A percentile compares a stretch with the other conserved stretches of the same genome.
Conservation (phyloP, 1,140 invertebrate species). For the Lerema accius region DNA sequence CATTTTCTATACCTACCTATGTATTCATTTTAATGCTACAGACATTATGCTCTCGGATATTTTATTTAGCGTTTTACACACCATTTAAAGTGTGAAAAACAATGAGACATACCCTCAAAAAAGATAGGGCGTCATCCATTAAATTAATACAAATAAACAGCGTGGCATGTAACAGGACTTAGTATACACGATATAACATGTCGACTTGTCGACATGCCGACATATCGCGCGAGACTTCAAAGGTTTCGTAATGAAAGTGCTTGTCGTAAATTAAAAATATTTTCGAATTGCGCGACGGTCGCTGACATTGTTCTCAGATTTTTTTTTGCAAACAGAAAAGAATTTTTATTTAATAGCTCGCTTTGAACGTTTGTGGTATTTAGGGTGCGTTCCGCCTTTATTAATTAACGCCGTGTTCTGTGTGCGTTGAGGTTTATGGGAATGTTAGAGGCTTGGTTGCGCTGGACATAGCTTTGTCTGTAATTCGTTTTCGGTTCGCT, state of each 20-base stretch:
- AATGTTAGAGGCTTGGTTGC: not conserved
- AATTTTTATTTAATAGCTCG: conserved; percentile 38
- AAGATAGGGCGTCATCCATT: conserved; percentile 13
- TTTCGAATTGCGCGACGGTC: conserved; percentile 50
- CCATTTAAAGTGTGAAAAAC: no score
- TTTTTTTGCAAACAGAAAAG: conserved; percentile 38
- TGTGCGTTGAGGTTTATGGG: conserved; percentile 8
- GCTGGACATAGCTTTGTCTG: not conserved
- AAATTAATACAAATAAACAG: conserved; percentile 21
- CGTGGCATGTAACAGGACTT: conserved; percentile 29
- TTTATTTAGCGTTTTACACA: no score
- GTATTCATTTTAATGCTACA: no score
- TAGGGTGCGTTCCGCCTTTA: conserved; percentile 20
- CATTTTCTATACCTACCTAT: no score
- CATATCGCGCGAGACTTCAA: conserved; percentile 44
- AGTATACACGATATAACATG: conserved; percentile 26
- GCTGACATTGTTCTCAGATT: conserved; percentile 42
- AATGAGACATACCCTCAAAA: not conserved
- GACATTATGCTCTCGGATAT: no score
- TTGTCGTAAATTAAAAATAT: conserved; percentile 61
- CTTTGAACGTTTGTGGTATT: conserved; percentile 32
- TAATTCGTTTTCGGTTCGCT: no score
- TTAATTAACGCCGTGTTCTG: conserved; percentile 26
- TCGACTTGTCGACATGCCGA: no score
- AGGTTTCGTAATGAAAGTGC: conserved; percentile 53